Evolutionary conservation across 2,888 invertebrate species (phyloP).

Genomic region (Trichogramma evanescens): DNA sequence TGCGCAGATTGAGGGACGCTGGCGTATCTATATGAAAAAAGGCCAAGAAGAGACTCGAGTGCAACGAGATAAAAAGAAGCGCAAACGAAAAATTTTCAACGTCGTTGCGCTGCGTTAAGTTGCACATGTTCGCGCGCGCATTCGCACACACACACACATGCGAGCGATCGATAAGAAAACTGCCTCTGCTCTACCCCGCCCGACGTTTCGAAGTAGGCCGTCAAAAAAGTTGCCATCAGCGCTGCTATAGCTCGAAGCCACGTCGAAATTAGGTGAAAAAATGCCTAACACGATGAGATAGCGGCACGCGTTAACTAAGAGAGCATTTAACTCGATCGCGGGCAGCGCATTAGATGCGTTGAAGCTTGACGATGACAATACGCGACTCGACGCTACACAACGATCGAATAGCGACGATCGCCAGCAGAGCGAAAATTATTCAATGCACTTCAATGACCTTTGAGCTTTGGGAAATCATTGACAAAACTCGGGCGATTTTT

Average conservation of each 20-base stretch:
- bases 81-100: constrained; percentile 11
- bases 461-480: too few species aligned
- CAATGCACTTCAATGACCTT: too few species aligned
- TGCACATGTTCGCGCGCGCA: background rate
- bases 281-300: constrained; percentile 37
- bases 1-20: background rate
- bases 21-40: background rate
- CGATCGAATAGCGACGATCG: constrained; percentile 8
- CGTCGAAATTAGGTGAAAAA: constrained; percentile 44
- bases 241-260: constrained; percentile 32
- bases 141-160: constrained; percentile 8
- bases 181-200: constrained; percentile 4
- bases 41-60: constrained; percentile 11
- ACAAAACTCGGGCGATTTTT: too few species aligned
- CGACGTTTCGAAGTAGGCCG: constrained; percentile 36
- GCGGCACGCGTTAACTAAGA: too few species aligned
- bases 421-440: background rate
- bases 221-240: constrained; percentile 35
- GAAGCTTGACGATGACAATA: too few species aligned
- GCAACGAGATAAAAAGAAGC: constrained; percentile 8
- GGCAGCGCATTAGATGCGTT: too few species aligned
- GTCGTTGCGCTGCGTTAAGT: constrained; percentile 10
- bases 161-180: constrained; percentile 17
- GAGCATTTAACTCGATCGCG: too few species aligned
- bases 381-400: background rate